Base-by-base conservation (phyloP, 2,797 vertebrate species). In the Mus caroli region DNA sequence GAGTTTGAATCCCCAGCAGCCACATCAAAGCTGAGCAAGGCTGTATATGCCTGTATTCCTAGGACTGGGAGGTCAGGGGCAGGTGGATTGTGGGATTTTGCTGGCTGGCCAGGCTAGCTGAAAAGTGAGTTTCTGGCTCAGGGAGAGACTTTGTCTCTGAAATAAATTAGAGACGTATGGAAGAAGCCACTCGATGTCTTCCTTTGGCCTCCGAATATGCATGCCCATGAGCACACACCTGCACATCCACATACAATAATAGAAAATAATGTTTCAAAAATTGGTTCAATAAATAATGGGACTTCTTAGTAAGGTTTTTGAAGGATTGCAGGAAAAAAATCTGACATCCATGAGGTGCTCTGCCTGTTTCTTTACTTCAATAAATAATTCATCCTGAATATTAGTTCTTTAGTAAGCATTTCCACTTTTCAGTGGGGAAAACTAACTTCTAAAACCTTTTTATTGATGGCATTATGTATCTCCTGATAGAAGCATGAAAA, bases 391-490 rank as follows among this genome's bases (percentile, higher is more conserved):
- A 87, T 56, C 84, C 60, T 92, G 56, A 78, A 82, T 69, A 78
- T 67, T 20, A 82, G 31, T 3, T 89, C 24, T 77, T 40, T 7
- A 75, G 60, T 73, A 97, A 94, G n/a, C 82, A 83, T 83, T 26
- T 28, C 28, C 10, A 79, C 83, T 95, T 94, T 95, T 96, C 86
- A 91, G 34, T 50, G 73, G 80, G 50, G 67, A 95, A 94, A 90
- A 90, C 11, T 10, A 90, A 90, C 86, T 96, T 69, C 46, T 88
- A 93, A 94, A 86, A 31, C 14, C 73, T 86, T 92, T 95, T 94
- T 93, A 71, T 80, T 83, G 54, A 20, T 7, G 77, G 54, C 46
- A 64, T 93, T 52, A 73, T 85, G 17, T 89, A 22, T 46, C 76
- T 93, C 76, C 46, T 88, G 80, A 88, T 92, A 79, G 84, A 82